Evolutionary conservation across 2,797 vertebrate species (phyloP).

Genomic region (Echiichthys vipera): DNA sequence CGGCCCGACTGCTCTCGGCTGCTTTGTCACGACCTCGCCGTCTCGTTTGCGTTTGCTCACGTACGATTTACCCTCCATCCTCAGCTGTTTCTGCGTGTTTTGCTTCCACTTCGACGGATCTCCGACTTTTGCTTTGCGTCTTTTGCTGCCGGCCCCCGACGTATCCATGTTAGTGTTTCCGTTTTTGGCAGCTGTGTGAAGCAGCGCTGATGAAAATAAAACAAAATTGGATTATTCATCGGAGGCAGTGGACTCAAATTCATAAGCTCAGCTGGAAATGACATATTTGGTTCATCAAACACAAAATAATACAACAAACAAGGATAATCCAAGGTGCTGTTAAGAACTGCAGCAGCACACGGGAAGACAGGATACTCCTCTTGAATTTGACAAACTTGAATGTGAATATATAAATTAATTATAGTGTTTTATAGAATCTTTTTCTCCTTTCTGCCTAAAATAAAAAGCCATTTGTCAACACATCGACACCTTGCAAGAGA

Average conservation of each 20-base stretch:
- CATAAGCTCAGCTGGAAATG: background rate
- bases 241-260: background rate
- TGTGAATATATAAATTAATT: background rate
- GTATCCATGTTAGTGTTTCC: conserved; percentile 28
- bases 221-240: background rate
- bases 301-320: background rate
- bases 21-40: conserved; percentile 46
- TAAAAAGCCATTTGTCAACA: background rate
- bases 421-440: too few relatives aligned
- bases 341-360: background rate
- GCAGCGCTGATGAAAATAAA: conserved; percentile 20
- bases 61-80: conserved; percentile 64
- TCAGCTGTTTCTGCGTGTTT: conserved; percentile 66
- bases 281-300: background rate
- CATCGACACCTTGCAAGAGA: too few relatives aligned
- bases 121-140: conserved; percentile 21
- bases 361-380: background rate
- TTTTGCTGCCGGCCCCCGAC: conserved; percentile 5
- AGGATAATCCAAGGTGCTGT: background rate
- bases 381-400: background rate
- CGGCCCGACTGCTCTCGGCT: conserved; percentile 37
- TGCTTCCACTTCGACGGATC: conserved; percentile 59
- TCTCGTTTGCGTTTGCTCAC: conserved; percentile 57
- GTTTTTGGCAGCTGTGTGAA: conserved; percentile 22
- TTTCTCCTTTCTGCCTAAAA: background rate